Percentiles rank a stretch among this genome's conserved stretches.
Conservation (phyloP, 2,888 invertebrate species). For the Smittia sp. region DNA sequence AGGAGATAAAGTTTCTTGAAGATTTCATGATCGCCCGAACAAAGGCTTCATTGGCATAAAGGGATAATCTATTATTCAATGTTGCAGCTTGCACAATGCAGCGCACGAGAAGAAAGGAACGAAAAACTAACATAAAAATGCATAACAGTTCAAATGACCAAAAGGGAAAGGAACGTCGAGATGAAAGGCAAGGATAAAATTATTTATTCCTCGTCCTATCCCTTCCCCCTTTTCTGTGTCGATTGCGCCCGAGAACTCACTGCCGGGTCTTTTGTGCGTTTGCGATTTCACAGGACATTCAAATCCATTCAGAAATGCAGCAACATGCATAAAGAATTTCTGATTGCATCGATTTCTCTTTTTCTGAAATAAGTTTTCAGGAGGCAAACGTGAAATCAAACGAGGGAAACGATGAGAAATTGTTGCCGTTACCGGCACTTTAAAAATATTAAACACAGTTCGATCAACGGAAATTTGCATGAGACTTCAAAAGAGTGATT, state of each 20-base stretch:
- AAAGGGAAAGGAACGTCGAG: not conserved
- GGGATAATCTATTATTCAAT: slow-evolving; percentile 30
- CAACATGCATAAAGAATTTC: not conserved
- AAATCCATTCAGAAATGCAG: slow-evolving; percentile 13
- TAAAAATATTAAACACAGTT: no score
- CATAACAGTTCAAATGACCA: slow-evolving; percentile 28
- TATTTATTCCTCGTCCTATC: not conserved
- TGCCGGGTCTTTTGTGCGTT: slow-evolving; percentile 17
- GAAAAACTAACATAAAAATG: slow-evolving; percentile 13
- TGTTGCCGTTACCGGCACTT: no score
- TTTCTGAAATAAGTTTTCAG: no score
- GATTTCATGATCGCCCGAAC: not conserved
- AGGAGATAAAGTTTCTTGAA: slow-evolving; percentile 5
- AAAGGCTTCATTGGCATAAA: slow-evolving; percentile 23
- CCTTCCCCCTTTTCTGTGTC: not conserved
- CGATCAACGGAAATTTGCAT: not conserved
- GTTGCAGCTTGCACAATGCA: slow-evolving; percentile 21
- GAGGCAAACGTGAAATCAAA: no score
- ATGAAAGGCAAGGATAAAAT: slow-evolving; percentile 17
- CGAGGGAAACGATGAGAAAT: no score
- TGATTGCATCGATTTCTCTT: not conserved
- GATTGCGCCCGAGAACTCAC: slow-evolving; percentile 16
- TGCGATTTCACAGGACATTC: slow-evolving; percentile 20
- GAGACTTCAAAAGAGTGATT: not conserved
- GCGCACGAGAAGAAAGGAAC: not conserved